phyloP scores from a whole-genome alignment of 2,113 vertebrate species.

The Phoenicopterus ruber region DNA sequence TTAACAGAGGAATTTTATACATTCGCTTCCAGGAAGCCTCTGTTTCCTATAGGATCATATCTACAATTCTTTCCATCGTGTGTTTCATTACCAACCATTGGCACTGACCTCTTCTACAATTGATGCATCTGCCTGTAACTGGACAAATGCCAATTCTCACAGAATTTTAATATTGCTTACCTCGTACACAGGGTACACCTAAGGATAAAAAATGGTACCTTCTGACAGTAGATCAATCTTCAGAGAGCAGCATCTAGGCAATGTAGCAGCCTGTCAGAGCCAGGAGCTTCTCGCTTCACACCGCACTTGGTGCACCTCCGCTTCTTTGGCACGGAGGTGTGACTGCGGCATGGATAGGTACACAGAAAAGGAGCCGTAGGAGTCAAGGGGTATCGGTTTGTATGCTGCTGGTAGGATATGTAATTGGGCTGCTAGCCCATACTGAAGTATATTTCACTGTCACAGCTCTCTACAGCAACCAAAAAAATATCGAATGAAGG shows the following conservation, averaged over 20 bases:
- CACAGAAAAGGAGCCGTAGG: neutral
- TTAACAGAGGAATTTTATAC: neutral
- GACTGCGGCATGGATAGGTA: too few relatives aligned
- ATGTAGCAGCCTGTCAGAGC: neutral
- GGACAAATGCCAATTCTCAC: neutral
- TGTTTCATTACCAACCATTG: neutral
- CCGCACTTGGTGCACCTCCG: neutral
- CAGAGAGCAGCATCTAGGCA: neutral
- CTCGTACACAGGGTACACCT: fast-evolving
- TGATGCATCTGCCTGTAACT: neutral
- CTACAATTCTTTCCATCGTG: neutral
- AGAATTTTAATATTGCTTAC: neutral
- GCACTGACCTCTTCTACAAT: neutral
- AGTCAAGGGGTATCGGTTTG: neutral
- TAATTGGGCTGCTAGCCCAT: neutral
- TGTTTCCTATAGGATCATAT: neutral
- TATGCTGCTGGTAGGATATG: neutral
- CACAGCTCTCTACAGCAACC: neutral
- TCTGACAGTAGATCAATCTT: neutral
- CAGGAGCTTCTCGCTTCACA: neutral
- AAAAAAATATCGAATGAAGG: neutral
- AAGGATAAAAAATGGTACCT: neutral
- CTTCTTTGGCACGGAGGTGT: neutral
- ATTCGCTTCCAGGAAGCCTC: neutral
- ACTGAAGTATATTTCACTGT: neutral